phyloP scores from a whole-genome alignment of 2,888 invertebrate genomes.

The Lissocephala sabroskyi region DNA sequence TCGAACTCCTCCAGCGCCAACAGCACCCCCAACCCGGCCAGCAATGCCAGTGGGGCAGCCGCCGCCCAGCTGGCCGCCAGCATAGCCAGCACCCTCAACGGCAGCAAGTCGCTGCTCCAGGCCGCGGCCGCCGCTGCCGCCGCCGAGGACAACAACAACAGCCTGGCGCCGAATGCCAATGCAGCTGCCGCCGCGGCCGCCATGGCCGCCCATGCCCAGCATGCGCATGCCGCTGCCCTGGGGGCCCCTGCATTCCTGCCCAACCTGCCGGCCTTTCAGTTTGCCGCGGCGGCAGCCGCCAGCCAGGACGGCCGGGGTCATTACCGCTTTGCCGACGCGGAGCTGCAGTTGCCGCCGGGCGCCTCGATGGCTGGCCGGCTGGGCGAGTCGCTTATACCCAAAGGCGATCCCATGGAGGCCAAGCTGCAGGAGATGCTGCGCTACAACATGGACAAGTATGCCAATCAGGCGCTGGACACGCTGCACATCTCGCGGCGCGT shows the following conservation, averaged over 20 bases:
- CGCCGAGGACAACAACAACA: slow-evolving; percentile 66
- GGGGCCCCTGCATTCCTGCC: slow-evolving; percentile 48
- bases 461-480: slow-evolving; percentile 95
- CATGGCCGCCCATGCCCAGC: slow-evolving; percentile 66
- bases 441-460: slow-evolving; percentile 97
- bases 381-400: slow-evolving; percentile 92
- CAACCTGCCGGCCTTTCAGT: slow-evolving; percentile 76
- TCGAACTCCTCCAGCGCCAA: slow-evolving; percentile 71
- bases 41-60: slow-evolving; percentile 27
- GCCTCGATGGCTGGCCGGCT: slow-evolving; percentile 88
- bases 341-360: slow-evolving; percentile 79
- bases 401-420: slow-evolving; percentile 95
- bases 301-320: slow-evolving; percentile 81
- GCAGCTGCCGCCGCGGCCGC: slow-evolving; percentile 47
- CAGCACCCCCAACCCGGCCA: slow-evolving; percentile 73
- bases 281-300: slow-evolving; percentile 50
- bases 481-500: slow-evolving; percentile 93
- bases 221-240: slow-evolving; percentile 56
- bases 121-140: slow-evolving; percentile 42
- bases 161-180: slow-evolving; percentile 47
- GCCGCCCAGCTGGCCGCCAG: slow-evolving; percentile 43
- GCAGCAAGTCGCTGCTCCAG: slow-evolving; percentile 41
- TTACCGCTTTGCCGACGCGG: slow-evolving; percentile 88
- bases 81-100: slow-evolving; percentile 52
- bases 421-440: slow-evolving; percentile 93